Evolutionary conservation across 2,888 invertebrate species (phyloP), one percentile per base, ranked within the genome.

Genomic region (Rhopalosiphum nymphaeae): DNA sequence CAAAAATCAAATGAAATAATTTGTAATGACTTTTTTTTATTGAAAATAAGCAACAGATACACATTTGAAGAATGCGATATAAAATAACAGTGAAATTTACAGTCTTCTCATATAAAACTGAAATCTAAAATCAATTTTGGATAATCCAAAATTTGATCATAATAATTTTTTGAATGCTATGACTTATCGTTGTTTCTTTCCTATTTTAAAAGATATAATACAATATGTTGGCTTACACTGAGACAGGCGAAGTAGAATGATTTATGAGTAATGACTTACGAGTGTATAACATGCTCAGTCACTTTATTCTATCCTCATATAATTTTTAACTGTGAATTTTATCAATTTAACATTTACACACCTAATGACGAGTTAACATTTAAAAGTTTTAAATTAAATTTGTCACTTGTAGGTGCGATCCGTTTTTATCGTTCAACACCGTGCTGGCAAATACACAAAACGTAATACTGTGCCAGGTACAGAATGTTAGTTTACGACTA

Each of bases 351-450:
- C 87, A 29, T 49, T 49, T 49, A 36, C 49, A 61, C 85, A 57
- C 57, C 84, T 57, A 26, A 92, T 84, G 29, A 87, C 53, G 53
- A 88, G 78, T 93, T 89, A 88, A 89, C 44, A 44, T 93, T 88
- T 56, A 87, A 94, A 91, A 91, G 94, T 94, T 94, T 91, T 94
- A 94, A 94, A 94, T 91, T 90, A 94, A 94, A 94, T 86, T 90
- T 94, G 94, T 94, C 90, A 94, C 90, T 91, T 90, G 93, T 94
- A 94, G 90, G 94, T 94, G 94, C 94, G 94, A 94, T 90, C 92
- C 25, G 91, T 53, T 88, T 94, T 87, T 94, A 94, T 90, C 85
- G 86, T 90, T 91, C 90, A 94, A 91, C 92, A 93, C 92, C 88
- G 88, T 78, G 36, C 56, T 93, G 78, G 92, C 56, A 78, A 42